phyloP scores from a whole-genome alignment of 2,888 invertebrate genomes.

The Rhaphigaster nebulosa region DNA sequence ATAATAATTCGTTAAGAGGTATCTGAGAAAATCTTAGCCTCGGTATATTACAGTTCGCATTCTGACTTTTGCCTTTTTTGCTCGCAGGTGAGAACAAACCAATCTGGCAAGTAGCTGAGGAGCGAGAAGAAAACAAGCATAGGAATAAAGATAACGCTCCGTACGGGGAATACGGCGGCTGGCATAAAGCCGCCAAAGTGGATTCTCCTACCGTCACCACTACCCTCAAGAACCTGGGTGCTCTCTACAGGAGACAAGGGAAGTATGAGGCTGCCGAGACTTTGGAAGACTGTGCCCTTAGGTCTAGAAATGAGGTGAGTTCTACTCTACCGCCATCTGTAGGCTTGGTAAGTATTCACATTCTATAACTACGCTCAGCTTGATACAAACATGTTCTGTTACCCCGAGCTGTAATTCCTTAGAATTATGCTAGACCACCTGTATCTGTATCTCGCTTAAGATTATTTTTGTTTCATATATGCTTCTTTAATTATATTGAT shows the following conservation, averaged over 20 bases:
- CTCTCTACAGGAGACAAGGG: slow-evolving; percentile 95
- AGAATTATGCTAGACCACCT: slow-evolving; percentile 4
- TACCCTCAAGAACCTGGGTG: slow-evolving; percentile 97
- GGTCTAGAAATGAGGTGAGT: slow-evolving; percentile 93
- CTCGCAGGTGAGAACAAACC: slow-evolving; percentile 89
- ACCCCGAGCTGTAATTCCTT: not conserved
- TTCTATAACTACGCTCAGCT: slow-evolving; percentile 32
- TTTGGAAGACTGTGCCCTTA: slow-evolving; percentile 96
- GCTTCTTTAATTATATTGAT: not conserved
- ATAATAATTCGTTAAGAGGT: not conserved
- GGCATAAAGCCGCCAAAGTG: slow-evolving; percentile 98
- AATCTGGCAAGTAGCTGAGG: slow-evolving; percentile 98
- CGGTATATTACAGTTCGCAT: slow-evolving; percentile 63
- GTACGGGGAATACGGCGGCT: slow-evolving; percentile 92
- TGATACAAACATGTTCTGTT: not conserved
- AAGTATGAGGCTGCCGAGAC: slow-evolving; percentile 99
- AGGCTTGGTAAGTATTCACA: slow-evolving; percentile 46
- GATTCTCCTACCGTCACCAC: slow-evolving; percentile 98
- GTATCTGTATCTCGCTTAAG: not conserved
- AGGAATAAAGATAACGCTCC: slow-evolving; percentile 90
- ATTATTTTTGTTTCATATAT: not conserved
- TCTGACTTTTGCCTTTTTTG: slow-evolving; percentile 61
- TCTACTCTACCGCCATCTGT: slow-evolving; percentile 52
- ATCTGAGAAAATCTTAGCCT: slow-evolving; percentile 66
- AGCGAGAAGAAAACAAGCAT: slow-evolving; percentile 96